Conservation (phyloP, 2,113 vertebrate genomes). For the Protobothrops flavoviridis region DNA sequence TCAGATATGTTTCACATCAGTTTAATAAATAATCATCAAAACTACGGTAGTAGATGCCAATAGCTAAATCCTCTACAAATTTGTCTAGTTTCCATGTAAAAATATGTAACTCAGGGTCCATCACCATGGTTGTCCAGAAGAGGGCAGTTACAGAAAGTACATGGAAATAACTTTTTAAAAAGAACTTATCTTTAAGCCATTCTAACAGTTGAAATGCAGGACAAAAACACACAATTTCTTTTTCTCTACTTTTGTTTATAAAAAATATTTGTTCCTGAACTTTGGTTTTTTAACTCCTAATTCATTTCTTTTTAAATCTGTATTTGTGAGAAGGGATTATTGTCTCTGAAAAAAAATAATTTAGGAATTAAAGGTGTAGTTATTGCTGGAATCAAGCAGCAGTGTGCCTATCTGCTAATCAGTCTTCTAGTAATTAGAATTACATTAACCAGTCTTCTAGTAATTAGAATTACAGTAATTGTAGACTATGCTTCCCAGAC, state of each 20-base stretch:
- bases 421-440: not conserved
- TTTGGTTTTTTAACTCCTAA: not conserved
- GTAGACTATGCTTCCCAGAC: not conserved
- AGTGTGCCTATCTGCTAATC: not conserved
- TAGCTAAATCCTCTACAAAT: not conserved
- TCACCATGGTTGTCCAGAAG: not conserved
- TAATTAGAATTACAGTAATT: not conserved
- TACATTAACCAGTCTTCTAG: not conserved
- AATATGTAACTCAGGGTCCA: not conserved
- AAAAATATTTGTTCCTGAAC: not conserved
- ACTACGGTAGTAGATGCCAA: not conserved
- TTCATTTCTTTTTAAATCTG: not conserved
- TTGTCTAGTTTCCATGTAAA: not conserved
- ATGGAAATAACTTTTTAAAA: not conserved
- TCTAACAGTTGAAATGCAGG: not conserved
- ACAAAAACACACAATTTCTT: not conserved
- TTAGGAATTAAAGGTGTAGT: not conserved
- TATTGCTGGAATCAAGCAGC: not conserved
- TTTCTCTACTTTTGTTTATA: not conserved
- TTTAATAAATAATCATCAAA: not conserved
- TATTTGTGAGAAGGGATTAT: not conserved
- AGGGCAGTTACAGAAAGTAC: not conserved
- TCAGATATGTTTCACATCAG: not conserved
- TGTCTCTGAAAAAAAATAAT: not conserved
- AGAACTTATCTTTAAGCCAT: not conserved